Conservation (phyloP, 2,113 vertebrate species). For the Daboia siamensis region DNA sequence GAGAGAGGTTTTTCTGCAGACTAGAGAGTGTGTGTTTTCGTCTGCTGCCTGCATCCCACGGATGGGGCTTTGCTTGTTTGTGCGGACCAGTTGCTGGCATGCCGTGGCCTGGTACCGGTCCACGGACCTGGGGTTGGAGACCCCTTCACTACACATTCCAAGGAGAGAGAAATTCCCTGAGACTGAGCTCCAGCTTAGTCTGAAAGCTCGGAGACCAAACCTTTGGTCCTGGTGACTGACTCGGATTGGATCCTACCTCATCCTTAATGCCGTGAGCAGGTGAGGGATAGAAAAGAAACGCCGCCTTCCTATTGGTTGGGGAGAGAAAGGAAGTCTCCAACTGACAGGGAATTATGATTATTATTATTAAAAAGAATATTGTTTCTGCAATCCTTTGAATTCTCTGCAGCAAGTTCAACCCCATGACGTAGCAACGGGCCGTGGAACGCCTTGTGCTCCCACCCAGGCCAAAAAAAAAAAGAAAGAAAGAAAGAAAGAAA, state of each 20-base stretch:
- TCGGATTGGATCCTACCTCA: background rate
- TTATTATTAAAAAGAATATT: background rate
- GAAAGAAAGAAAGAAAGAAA: no score
- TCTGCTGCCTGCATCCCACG: no score
- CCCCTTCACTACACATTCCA: no score
- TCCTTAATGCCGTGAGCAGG: background rate
- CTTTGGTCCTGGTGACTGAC: background rate
- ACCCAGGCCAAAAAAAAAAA: background rate
- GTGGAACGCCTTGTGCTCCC: background rate
- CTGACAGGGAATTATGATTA: background rate
- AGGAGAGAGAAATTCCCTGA: no score
- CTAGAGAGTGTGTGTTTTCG: rapidly evolving
- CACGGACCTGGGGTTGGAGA: no score
- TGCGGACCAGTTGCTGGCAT: no score
- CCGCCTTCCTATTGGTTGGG: background rate
- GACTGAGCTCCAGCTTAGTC: no score
- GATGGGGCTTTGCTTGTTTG: no score
- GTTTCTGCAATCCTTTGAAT: background rate
- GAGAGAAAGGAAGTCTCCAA: background rate
- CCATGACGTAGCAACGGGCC: background rate
- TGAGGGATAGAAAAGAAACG: background rate
- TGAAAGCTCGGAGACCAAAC: no score
- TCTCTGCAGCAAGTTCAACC: background rate
- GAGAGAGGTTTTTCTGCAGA: no score
- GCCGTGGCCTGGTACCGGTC: no score